Percentiles rank a stretch among this genome's conserved stretches.
These are phyloP conservation scores for Xestoiulus laeticollis DNA, from an alignment of 2,888 invertebrate species.

Conservation along the genomic window DNA sequence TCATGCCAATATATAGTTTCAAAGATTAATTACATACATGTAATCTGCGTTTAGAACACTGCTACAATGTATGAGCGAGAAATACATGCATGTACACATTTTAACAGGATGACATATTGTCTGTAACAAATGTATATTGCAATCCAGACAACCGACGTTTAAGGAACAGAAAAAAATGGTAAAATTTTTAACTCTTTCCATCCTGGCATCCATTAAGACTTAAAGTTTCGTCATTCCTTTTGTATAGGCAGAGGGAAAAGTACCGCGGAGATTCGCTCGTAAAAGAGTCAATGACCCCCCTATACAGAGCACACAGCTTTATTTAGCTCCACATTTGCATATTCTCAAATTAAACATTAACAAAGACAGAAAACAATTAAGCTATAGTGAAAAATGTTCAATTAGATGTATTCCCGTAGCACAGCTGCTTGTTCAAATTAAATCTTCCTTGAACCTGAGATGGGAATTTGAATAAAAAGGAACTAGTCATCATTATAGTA, in stretches of 20 bases:
- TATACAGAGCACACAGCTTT: background rate
- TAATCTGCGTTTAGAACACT: too few relatives aligned
- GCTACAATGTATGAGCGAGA: too few relatives aligned
- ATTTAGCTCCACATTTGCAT: background rate
- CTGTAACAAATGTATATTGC: background rate
- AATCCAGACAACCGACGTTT: background rate
- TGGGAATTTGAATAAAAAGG: too few relatives aligned
- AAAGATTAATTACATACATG: too few relatives aligned
- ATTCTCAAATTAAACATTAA: background rate
- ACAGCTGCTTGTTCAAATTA: too few relatives aligned
- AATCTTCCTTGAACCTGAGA: too few relatives aligned
- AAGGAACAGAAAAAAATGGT: background rate
- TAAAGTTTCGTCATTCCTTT: slow-evolving; percentile 15
- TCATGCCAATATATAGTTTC: too few relatives aligned
- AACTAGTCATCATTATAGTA: too few relatives aligned
- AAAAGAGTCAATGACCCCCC: background rate
- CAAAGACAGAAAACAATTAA: background rate
- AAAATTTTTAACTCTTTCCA: background rate
- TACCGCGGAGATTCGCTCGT: background rate
- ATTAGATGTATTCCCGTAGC: background rate
- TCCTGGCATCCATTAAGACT: background rate
- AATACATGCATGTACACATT: too few relatives aligned
- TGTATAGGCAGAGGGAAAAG: background rate
- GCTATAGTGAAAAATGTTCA: background rate
- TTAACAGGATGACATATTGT: background rate